These are phyloP conservation scores for Phrynocephalus versicolor DNA, from an alignment of 2,113 vertebrate genomes.

Conservation along the genomic window DNA sequence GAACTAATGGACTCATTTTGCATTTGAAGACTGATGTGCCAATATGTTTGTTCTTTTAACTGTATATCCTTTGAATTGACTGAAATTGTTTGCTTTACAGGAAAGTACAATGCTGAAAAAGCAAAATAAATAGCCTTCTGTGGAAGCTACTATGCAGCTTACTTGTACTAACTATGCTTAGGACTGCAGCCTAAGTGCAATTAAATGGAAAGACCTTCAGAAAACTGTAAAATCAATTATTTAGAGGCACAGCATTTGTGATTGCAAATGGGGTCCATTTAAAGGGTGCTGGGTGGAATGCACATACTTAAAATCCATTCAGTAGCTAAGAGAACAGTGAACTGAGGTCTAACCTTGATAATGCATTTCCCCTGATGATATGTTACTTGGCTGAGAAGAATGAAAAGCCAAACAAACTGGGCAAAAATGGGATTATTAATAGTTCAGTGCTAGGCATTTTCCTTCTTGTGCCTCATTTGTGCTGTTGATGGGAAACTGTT, in stretches of 20 bases:
- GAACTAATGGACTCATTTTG: not conserved
- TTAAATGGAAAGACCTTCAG: not conserved
- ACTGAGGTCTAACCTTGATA: not conserved
- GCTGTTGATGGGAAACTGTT: too few relatives aligned
- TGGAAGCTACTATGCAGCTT: not conserved
- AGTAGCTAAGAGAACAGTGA: not conserved
- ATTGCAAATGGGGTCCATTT: not conserved
- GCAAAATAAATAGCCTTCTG: not conserved
- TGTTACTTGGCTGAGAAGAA: not conserved
- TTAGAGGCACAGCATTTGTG: not conserved
- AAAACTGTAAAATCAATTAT: slow-evolving; percentile 5
- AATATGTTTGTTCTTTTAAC: not conserved
- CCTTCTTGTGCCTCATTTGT: not conserved
- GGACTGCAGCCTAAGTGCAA: not conserved
- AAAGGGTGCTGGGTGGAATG: not conserved
- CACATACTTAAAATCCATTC: not conserved
- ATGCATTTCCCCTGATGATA: not conserved
- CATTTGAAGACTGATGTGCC: not conserved
- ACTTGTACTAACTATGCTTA: not conserved
- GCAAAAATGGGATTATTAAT: not conserved
- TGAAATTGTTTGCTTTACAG: not conserved
- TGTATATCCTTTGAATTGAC: not conserved
- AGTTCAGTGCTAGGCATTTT: not conserved
- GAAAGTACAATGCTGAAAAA: too few relatives aligned
- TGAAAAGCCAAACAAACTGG: not conserved